Evolutionary conservation across 2,888 invertebrate species (phyloP).

Genomic region (Phengaris alcon): DNA sequence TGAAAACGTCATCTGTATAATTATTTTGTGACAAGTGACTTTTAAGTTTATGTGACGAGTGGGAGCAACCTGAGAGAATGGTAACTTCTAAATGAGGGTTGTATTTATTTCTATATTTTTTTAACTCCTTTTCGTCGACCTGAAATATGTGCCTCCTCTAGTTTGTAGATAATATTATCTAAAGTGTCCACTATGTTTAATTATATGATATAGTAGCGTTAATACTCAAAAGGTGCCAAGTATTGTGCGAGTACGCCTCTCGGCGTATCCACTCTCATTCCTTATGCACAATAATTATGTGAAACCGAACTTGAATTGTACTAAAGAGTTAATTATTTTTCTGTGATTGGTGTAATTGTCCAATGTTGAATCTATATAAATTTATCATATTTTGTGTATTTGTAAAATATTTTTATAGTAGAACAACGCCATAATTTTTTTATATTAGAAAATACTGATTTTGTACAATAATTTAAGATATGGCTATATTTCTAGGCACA

Average conservation of each 20-base stretch:
- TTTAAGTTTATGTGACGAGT: conserved; percentile 32
- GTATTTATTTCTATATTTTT: conserved; percentile 67
- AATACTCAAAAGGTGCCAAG: conserved; percentile 74
- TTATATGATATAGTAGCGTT: conserved; percentile 58
- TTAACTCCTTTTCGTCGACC: conserved; percentile 64
- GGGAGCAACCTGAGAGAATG: conserved; percentile 39
- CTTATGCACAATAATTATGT: conserved; percentile 65
- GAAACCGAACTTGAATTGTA: conserved; percentile 51
- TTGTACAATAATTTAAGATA: conserved; percentile 19
- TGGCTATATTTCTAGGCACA: conserved; percentile 18
- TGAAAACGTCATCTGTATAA: neutral
- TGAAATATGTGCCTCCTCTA: conserved; percentile 68
- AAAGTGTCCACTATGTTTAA: conserved; percentile 53
- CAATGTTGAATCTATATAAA: conserved; percentile 54
- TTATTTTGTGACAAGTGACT: conserved; percentile 20
- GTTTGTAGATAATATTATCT: conserved; percentile 51
- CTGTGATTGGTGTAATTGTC: conserved; percentile 48
- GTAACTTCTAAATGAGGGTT: conserved; percentile 48
- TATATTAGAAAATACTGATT: conserved; percentile 18
- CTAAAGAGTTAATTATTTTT: conserved; percentile 43
- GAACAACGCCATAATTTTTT: conserved; percentile 38
- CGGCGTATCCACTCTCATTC: conserved; percentile 63
- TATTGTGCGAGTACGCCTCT: conserved; percentile 52
- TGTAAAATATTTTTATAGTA: conserved; percentile 47
- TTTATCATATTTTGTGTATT: conserved; percentile 54